phyloP scores from a whole-genome alignment of 2,113 vertebrate species.

The Haemorhous mexicanus region DNA sequence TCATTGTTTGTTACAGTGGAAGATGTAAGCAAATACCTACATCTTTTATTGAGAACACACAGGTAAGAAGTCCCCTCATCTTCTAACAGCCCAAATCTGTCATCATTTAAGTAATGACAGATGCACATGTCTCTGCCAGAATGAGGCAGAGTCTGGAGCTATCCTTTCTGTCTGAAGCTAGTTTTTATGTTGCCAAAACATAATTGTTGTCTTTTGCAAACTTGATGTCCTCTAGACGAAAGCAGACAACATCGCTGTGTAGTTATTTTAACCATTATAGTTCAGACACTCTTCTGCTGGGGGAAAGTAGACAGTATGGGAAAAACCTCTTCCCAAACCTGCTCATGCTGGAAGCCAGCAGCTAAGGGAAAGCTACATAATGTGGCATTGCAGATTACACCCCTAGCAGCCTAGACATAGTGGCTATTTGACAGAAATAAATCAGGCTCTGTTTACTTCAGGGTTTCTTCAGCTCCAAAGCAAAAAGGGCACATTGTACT shows the following conservation, averaged over 20 bases:
- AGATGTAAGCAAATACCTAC: not conserved
- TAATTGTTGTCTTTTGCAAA: slow-evolving; percentile 6
- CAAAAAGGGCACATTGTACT: slow-evolving; percentile 13
- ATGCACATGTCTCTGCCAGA: not conserved
- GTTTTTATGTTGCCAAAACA: slow-evolving; percentile 24
- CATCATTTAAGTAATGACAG: slow-evolving; percentile 32
- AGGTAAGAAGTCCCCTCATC: not conserved
- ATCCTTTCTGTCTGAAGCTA: slow-evolving; percentile 23
- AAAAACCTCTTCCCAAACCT: not conserved
- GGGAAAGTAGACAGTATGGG: not conserved
- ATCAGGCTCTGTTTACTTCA: not conserved
- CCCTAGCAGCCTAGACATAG: not conserved
- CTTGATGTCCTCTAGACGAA: not conserved
- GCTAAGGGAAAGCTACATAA: not conserved
- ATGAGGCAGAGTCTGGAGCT: slow-evolving; percentile 59
- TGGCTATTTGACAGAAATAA: not conserved
- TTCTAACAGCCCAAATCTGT: not conserved
- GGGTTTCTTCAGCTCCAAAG: not conserved
- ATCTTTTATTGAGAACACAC: not conserved
- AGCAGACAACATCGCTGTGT: not conserved
- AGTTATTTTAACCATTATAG: not conserved
- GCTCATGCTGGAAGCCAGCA: not conserved
- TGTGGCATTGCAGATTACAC: not conserved
- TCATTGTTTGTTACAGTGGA: not conserved
- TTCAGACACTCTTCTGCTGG: not conserved